Evolutionary conservation across 1,140 invertebrate genomes (phyloP), one percentile per base, ranked within the genome.

Genomic region (Mycetomoellerius zeteki): DNA sequence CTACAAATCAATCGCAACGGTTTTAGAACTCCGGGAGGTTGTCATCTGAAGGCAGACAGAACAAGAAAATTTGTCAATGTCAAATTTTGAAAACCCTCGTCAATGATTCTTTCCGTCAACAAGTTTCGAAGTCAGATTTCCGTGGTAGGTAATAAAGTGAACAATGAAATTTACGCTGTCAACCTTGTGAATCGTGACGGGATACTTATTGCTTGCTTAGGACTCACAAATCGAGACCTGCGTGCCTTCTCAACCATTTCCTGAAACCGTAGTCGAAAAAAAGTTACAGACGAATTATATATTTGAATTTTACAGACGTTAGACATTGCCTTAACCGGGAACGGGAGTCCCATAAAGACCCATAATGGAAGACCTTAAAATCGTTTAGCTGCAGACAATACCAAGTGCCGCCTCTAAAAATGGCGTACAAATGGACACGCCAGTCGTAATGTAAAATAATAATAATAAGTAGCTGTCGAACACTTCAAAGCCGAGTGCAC

Each of bases 141-240:
- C 47, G 21, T 14, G 73, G 62, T 47, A 75, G 73, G 62, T 47
- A 75, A 77, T 72, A 90, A 86, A 50, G 43, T 16, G 58, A 77
- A 67, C 56, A 67, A 88, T 80, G 76, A 81, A 73, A 90, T 72
- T 89, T 89, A 67, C 76, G 69, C 62, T 27, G 67, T 52, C 62
- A 12, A 2, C 65, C n/a, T 33, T 30, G 64, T 19, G 27, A 47
- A 54, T 37, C 58, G 82, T 80, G 37, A 43, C 62, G 27, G 60
- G 27, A 33, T 72, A 86, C 73, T 88, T 86, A 86, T 88, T 90
- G 89, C 89, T 91, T 91, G 77, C 62, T 91, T 91, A 91, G 86
- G 89, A 73, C 77, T 27, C 27, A 37, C 50, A 27, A 73, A 3
- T 2, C 19, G 19, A 54, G 30, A 37, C 69, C 54, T n/a, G 69